Base-by-base conservation (phyloP, 2,113 vertebrate species). In the Mugil cephalus region DNA sequence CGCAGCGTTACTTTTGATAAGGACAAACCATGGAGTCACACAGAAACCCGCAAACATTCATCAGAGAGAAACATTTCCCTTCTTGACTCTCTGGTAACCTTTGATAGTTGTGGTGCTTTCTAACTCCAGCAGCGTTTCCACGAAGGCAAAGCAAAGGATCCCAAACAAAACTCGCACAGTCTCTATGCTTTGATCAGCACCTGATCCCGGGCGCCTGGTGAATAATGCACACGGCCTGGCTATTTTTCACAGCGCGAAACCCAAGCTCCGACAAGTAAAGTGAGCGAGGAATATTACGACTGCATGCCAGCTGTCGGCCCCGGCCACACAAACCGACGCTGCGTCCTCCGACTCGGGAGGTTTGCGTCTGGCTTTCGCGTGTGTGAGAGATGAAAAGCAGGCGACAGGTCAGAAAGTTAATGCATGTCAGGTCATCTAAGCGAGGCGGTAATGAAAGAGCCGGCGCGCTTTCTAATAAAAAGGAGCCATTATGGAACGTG, bases 151-250 rank as follows among this genome's bases (percentile, higher is more conserved):
- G 79, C 17, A 70, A 70, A 30, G 46, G 54, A 64, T 51, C 43
- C 59, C 60, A 39, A 56, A 80, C 61, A 21, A 81, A 62, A 86
- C 77, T 54, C 80, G 78, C 70, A n/a, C 39, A 4, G 19, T 12
- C 69, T 38, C 48, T 43, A 48, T 51, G 82, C 74, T 88, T 87
- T 51, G 80, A 85, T 91, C 82, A 79, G 78, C 89, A 94, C 85
- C 93, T 55, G 93, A 94, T 93, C 90, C 91, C 64, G 2, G 69
- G 58, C 1, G 80, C 83, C 88, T 91, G 86, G 87, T 96, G 92
- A 96, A 96, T 96, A 95, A 96, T 96, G 91, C 91, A 95, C 93
- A 78, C 55, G 12, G 65, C 69, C 65, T 52, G 88, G 86, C 77
- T 82, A 72, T 91, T 92, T 93, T 85, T 93, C 89, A 84, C 1